Evolutionary conservation across 2,113 vertebrate species (phyloP), one percentile per base, ranked within the genome.

Genomic region (Brachyhypopomus occidentalis): DNA sequence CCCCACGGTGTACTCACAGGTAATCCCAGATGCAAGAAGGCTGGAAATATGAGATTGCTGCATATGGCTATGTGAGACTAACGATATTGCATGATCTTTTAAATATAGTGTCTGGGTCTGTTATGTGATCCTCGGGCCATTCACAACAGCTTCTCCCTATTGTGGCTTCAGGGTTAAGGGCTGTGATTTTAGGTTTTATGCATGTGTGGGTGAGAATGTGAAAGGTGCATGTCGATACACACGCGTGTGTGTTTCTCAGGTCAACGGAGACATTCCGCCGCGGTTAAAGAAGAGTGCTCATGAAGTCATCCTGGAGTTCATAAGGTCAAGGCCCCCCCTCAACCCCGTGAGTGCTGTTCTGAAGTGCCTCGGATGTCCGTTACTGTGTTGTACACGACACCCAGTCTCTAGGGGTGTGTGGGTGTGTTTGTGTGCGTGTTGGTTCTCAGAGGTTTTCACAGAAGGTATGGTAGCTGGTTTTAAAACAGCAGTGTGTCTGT

Each of bases 271-370:
- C 90, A 94, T 98, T 84, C 97, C 97, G 55, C 97, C 95, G 38
- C 94, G 92, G 92, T 93, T 99, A 92, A 97, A 96, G 91, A 98
- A 98, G 92, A 99, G 98, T 3, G 98, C 98, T 83, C 98, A 99
- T 87, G 98, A 99, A 91, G 95, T 96, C 91, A 99, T 99, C 90
- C 93, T 99, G 87, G 98, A 99, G 84, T 99, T 99, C 89, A 99
- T 99, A 89, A 92, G 98, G 84, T 99, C 98, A 9, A 94, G 98
- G 85, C 97, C 98, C 14, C 97, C 98, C 0, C 94, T 99, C 83
- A 99, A 99, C 90, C 98, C 98, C 23, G 97, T 99, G 92, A 91
- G 96, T 91, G 20, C 1, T 6, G 5, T 22, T 34, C 9, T n/a
- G 23, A 17, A 11, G 19, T 8, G 8, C 11, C 58, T 12, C 23